A percentile compares a stretch with the other conserved stretches of the same genome.
Evolutionary conservation across 2,888 invertebrate species (phyloP).

Genomic region (Leptopilina myrica): DNA sequence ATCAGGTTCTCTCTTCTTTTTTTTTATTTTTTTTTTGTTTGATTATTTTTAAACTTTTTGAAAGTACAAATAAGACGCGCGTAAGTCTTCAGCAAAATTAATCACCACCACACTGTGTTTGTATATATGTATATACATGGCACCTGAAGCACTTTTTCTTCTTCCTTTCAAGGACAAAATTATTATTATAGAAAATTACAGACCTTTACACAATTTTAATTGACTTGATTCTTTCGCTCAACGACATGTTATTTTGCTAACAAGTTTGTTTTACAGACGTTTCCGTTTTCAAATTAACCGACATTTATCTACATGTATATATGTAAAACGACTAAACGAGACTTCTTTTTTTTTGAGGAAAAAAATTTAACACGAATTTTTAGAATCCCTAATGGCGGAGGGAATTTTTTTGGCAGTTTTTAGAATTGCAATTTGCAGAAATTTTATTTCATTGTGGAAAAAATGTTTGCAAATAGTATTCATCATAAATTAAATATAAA

Average conservation of each 20-base stretch:
- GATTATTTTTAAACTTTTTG: constrained; percentile 5
- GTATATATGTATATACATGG: no score
- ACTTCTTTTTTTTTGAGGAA: no score
- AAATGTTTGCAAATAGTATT: no score
- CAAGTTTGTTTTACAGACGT: constrained; percentile 33
- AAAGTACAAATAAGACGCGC: constrained; percentile 30
- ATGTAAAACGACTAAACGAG: background rate
- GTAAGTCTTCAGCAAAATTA: constrained; percentile 40
- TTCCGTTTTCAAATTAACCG: constrained; percentile 12
- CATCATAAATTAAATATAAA: no score
- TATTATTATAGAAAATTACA: constrained; percentile 38
- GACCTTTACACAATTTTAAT: constrained; percentile 23
- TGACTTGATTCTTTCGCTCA: constrained; percentile 6
- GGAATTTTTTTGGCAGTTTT: no score
- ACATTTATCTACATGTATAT: background rate
- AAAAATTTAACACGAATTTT: no score
- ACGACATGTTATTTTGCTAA: constrained; percentile 15
- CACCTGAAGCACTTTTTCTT: constrained; percentile 32
- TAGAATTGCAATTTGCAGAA: no score
- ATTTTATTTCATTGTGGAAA: no score
- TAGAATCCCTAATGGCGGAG: no score
- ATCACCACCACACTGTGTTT: background rate
- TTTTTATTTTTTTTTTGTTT: no score
- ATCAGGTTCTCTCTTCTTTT: constrained; percentile 37
- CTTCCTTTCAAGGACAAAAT: constrained; percentile 32